A percentile compares a stretch with the other conserved stretches of the same genome.
Evolutionary conservation across 2,888 invertebrate genomes (phyloP).

Genomic region (Nasonovia ribisnigri): DNA sequence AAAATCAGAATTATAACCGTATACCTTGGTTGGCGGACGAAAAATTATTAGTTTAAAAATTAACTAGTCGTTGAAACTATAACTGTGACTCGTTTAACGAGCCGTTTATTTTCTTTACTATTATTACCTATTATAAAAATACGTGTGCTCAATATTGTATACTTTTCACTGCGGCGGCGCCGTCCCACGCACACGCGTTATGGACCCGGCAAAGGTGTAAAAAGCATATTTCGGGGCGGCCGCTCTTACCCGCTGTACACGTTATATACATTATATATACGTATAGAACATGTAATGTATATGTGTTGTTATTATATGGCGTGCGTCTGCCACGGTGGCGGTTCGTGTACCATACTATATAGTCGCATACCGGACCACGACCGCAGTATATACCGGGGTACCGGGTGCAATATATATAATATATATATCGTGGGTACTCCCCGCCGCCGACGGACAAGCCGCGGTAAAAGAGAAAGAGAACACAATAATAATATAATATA

Average conservation of each 20-base stretch:
- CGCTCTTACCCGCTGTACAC: not conserved
- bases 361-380: not conserved
- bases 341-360: not conserved
- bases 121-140: constrained; percentile 12
- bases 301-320: not conserved
- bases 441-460: not conserved
- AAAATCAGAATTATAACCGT: not conserved
- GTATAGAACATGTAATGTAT: not conserved
- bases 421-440: not conserved
- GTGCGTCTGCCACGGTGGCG: not conserved
- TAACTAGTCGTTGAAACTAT: constrained; percentile 42
- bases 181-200: constrained; percentile 21
- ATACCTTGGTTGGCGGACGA: not conserved
- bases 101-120: constrained; percentile 46
- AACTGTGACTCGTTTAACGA: constrained; percentile 38
- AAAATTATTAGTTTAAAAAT: constrained; percentile 29
- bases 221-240: constrained; percentile 40
- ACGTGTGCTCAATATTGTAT: not conserved
- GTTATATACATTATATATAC: not conserved
- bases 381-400: not conserved
- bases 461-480: constrained; percentile 19
- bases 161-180: not conserved
- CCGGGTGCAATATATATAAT: not conserved
- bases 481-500: not conserved
- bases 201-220: constrained; percentile 48